These are phyloP conservation scores for Edolisoma coerulescens DNA, from an alignment of 2,113 vertebrate genomes.

Conservation along the genomic window DNA sequence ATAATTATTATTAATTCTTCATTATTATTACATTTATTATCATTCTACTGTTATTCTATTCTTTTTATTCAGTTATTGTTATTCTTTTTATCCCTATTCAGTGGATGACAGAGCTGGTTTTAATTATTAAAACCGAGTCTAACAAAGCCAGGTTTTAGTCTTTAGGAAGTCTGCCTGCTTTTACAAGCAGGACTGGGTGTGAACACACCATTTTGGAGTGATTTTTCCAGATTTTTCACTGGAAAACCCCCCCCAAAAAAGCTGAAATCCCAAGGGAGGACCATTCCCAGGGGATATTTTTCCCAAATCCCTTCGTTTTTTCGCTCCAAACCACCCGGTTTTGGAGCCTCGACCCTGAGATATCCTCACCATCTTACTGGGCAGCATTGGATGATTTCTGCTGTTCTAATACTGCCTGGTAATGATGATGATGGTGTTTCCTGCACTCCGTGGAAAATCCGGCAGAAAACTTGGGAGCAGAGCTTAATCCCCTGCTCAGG, in stretches of 20 bases:
- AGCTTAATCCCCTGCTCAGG: background rate
- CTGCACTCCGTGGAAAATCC: constrained; percentile 46
- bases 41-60: background rate
- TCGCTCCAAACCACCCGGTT: background rate
- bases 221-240: background rate
- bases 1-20: too few relatives aligned
- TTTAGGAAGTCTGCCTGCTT: background rate
- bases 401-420: constrained; percentile 99
- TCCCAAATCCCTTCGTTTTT: rapidly evolving
- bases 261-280: background rate
- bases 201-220: background rate
- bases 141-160: background rate
- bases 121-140: background rate
- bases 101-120: background rate
- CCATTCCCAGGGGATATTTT: background rate
- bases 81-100: background rate
- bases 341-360: constrained; percentile 60
- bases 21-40: too few relatives aligned
- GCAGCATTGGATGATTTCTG: constrained; percentile 97
- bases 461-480: background rate
- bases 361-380: constrained; percentile 96
- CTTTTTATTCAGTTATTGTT: too few relatives aligned
- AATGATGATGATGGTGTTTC: constrained; percentile 96
- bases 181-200: rapidly evolving
- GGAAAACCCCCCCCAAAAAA: background rate